A percentile compares a stretch with the other conserved stretches of the same genome.
These are phyloP conservation scores for Coluber constrictor DNA, from an alignment of 2,797 vertebrate species.

Conservation along the genomic window DNA sequence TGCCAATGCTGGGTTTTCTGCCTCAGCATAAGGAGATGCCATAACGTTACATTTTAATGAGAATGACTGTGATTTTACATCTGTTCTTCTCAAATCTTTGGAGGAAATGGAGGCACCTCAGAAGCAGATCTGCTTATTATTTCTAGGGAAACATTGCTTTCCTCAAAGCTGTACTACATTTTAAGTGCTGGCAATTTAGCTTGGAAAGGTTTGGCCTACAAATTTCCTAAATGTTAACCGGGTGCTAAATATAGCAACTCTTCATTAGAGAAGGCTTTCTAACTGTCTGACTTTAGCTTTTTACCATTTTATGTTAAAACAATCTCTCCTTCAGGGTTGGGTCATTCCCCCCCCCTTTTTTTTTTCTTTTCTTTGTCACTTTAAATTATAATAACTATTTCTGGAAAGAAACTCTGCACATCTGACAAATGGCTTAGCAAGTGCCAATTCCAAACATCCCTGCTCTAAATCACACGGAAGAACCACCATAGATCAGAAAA, in stretches of 20 bases:
- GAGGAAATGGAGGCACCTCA: neutral
- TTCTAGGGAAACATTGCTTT: neutral
- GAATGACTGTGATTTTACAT: conserved; percentile 28
- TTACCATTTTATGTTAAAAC: neutral
- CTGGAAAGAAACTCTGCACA: neutral
- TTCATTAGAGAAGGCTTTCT: neutral
- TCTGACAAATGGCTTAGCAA: neutral
- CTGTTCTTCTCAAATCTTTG: conserved; percentile 36
- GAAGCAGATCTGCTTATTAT: neutral
- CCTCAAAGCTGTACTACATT: neutral
- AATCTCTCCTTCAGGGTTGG: neutral
- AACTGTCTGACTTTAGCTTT: neutral
- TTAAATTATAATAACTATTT: neutral
- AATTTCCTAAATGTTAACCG: neutral
- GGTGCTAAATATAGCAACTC: neutral
- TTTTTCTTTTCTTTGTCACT: neutral
- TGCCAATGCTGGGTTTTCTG: conserved; percentile 5
- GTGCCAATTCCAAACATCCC: neutral
- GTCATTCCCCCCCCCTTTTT: neutral
- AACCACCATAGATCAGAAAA: neutral
- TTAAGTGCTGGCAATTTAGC: neutral
- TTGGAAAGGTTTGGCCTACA: neutral
- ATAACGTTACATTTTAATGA: conserved; percentile 11
- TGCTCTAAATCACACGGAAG: neutral
- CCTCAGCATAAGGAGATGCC: neutral